Base-by-base conservation (phyloP, 2,797 vertebrate species). In the Chiropotes sagulatus region DNA sequence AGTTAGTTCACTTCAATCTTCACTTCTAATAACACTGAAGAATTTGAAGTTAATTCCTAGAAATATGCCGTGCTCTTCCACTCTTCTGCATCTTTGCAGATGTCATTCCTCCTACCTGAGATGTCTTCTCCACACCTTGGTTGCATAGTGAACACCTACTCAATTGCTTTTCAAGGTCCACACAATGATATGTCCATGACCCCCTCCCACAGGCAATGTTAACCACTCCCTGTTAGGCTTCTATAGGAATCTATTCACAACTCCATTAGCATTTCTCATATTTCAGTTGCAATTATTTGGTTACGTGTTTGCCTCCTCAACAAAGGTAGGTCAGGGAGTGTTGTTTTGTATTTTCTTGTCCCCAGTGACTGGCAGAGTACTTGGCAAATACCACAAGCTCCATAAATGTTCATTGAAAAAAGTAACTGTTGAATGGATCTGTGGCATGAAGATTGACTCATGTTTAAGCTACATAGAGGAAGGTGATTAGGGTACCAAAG, bases 261-360 rank as follows among this genome's bases (percentile, higher is more conserved):
- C 41, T 86, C 79, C 52, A 95, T 91, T 83, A 76, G 10, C 52
- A 90, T 83, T 30, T 88, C 72, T 90, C 39, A 73, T 67, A 88
- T 67, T 94, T 73, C 52, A 85, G 87, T 50, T 96, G 33, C 13
- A 90, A 81, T 36, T 92, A 84, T 80, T 50, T 80, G 54, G 19
- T 89, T 73, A 80, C 24, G 33, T 33, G 30, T 52, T 54, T 90
- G 46, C n/a, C 19, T 78, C 50, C 39, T 75, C n/a, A 39, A 58
- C 52, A 70, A 80, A 83, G 11, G 48, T 8, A 92, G 44, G 89
- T 61, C 91, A 70, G 9, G 1, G 17, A 61, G 36, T 70, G 4
- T 1, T 30, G 19, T 67, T 90, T 61, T 73, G 54, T 3, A 26
- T 75, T 75, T 80, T 91, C 44, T 67, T 75, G 11, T 67, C n/a